A percentile compares a stretch with the other conserved stretches of the same genome.
These are phyloP conservation scores for Chrysemys picta DNA, from an alignment of 2,113 vertebrate species.

Conservation along the genomic window DNA sequence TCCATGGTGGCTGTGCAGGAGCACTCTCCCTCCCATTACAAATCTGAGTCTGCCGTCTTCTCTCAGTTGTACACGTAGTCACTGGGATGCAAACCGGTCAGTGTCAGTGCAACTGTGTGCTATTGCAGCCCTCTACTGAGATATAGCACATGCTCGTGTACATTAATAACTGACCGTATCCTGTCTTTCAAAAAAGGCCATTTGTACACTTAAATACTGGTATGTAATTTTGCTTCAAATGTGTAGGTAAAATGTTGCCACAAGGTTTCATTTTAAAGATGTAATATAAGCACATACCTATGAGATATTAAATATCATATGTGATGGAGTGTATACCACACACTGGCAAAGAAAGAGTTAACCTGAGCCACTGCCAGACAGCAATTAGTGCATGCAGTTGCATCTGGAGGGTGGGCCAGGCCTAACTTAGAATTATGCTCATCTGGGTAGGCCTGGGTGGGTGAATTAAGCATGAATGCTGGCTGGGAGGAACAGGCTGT, in stretches of 20 bases:
- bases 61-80: neutral
- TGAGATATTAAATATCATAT: no score
- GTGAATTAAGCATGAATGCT: neutral
- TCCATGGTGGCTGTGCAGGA: neutral
- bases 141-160: neutral
- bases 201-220: neutral
- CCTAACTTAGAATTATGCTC: no score
- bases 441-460: no score
- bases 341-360: neutral
- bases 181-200: neutral
- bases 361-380: neutral
- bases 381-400: no score
- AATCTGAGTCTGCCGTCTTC: neutral
- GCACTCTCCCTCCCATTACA: neutral
- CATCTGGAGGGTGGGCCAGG: no score
- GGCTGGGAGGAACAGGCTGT: neutral
- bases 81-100: neutral
- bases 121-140: neutral
- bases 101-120: neutral
- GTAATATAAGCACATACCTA: no score
- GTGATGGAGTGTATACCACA: neutral
- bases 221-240: no score
- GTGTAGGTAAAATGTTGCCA: no score
- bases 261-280: no score
- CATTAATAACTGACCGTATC: neutral